Evolutionary conservation across 2,797 vertebrate species (phyloP).

Genomic region (Aeoliscus strigatus): DNA sequence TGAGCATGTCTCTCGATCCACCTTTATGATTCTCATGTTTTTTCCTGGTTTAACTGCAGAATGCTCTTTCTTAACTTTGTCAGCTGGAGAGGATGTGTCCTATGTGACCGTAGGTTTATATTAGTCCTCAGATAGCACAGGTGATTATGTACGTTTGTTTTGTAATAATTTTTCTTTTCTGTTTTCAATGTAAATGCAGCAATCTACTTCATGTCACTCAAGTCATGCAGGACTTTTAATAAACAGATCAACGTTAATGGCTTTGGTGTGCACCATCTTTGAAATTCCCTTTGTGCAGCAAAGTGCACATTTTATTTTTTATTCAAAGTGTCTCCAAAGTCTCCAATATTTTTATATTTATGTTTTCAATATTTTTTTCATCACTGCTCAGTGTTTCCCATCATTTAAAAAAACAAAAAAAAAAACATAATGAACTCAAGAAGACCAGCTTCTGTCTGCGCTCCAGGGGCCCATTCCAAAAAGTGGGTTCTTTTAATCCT

Average conservation of each 20-base stretch:
- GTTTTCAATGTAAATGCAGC: constrained; percentile 45
- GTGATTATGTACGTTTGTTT: constrained; percentile 21
- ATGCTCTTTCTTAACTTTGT: constrained; percentile 3
- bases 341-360: no score
- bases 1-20: constrained; percentile 13
- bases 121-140: constrained; percentile 42
- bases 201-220: constrained; percentile 39
- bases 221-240: constrained; percentile 43
- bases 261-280: constrained; percentile 50
- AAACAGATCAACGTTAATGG: constrained; percentile 52
- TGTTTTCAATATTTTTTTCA: no score
- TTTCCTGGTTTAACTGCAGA: constrained; percentile 24
- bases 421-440: no score
- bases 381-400: no score
- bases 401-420: no score
- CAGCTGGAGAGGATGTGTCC: constrained; percentile 17
- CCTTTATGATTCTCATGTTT: constrained; percentile 27
- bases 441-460: no score
- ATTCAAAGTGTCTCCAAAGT: constrained; percentile 61
- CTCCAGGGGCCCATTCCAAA: no score
- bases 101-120: constrained; percentile 24
- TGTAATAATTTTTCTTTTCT: constrained; percentile 37
- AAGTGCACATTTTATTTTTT: background rate
- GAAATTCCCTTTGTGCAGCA: constrained; percentile 24
- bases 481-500: no score